These are phyloP conservation scores for Tricholaema leucomelas DNA, from an alignment of 2,113 vertebrate species.

Conservation along the genomic window DNA sequence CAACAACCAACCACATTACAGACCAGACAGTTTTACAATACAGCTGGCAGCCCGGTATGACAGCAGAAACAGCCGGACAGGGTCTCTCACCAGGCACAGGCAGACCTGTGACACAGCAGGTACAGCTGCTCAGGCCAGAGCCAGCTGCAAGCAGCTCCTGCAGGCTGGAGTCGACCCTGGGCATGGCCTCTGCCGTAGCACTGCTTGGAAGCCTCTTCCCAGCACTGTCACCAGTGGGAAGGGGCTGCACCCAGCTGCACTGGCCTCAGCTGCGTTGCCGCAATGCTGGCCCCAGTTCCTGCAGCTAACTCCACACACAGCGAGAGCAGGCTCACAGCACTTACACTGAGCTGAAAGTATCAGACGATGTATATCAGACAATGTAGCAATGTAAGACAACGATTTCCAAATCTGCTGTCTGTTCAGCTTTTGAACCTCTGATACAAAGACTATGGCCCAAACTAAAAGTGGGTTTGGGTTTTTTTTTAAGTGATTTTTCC, in stretches of 20 bases:
- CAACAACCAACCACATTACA: not conserved
- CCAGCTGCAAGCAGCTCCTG: not conserved
- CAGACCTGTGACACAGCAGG: not conserved
- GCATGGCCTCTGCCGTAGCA: fast-evolving
- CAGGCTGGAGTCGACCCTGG: not conserved
- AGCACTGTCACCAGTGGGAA: not conserved
- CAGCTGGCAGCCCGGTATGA: not conserved
- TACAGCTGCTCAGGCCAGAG: not conserved
- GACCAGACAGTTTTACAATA: not conserved
- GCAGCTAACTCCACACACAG: not conserved
- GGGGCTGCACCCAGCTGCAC: not conserved
- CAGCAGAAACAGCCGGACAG: not conserved
- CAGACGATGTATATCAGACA: not conserved
- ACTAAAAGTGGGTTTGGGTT: not conserved
- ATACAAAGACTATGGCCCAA: not conserved
- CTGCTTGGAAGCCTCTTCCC: not conserved
- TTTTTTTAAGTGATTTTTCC: not conserved
- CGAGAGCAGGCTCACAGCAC: fast-evolving
- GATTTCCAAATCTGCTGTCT: not conserved
- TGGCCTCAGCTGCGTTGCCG: not conserved
- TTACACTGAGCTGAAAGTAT: not conserved
- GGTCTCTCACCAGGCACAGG: not conserved
- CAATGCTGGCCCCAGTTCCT: no score
- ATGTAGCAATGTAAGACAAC: not conserved
- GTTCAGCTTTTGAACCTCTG: not conserved